phyloP scores from a whole-genome alignment of 2,888 invertebrate genomes.

The Drosophila tripunctata region DNA sequence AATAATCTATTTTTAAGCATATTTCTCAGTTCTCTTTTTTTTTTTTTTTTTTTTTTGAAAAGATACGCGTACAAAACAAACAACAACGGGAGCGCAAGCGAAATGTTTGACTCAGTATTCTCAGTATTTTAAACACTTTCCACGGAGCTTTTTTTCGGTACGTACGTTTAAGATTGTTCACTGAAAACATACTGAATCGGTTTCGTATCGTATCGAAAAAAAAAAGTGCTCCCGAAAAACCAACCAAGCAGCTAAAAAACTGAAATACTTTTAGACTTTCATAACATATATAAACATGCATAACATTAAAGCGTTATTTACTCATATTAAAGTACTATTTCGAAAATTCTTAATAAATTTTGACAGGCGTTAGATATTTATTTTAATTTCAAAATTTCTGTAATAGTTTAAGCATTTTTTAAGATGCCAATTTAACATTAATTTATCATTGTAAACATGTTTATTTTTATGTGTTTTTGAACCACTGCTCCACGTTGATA shows the following conservation, averaged over 20 bases:
- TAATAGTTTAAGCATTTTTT: too few species aligned
- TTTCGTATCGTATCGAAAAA: constrained; percentile 26
- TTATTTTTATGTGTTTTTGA: too few species aligned
- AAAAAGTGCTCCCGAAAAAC: constrained; percentile 11
- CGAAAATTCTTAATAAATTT: too few species aligned
- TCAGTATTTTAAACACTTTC: constrained; percentile 31
- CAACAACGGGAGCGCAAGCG: constrained; percentile 15
- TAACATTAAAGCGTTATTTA: neutral
- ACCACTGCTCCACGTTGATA: too few species aligned
- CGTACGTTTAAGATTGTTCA: constrained; percentile 46
- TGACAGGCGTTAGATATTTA: too few species aligned
- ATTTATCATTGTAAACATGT: too few species aligned
- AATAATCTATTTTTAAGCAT: constrained; percentile 37
- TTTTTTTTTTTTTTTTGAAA: constrained; percentile 12
- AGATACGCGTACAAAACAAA: constrained; percentile 19
- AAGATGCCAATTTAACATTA: too few species aligned
- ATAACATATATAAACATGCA: neutral
- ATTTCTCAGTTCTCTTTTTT: constrained; percentile 26
- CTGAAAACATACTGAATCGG: constrained; percentile 42
- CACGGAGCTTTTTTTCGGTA: constrained; percentile 52
- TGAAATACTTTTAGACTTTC: neutral
- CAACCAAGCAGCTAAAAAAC: constrained; percentile 8
- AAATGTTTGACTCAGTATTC: constrained; percentile 28
- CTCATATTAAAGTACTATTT: neutral
- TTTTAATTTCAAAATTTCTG: too few species aligned